phyloP scores from a whole-genome alignment of 2,113 vertebrate genomes.

The Salvelinus namaycush region DNA sequence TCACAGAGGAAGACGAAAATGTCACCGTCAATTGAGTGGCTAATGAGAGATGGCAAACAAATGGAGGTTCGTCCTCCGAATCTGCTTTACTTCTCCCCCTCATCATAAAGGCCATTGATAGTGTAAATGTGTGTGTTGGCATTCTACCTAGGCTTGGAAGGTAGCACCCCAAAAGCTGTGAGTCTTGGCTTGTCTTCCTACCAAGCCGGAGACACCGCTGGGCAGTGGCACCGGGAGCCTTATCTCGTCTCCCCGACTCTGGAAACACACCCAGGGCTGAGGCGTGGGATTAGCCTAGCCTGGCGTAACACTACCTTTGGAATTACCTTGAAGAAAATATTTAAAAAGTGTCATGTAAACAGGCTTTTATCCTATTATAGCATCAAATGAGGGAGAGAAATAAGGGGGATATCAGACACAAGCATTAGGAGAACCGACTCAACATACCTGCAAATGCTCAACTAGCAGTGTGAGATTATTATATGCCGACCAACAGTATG shows the following conservation, averaged over 20 bases:
- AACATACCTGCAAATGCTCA: background rate
- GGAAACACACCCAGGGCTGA: background rate
- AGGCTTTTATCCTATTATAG: constrained; percentile 26
- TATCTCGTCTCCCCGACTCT: constrained; percentile 17
- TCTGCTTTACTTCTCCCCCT: constrained; percentile 5
- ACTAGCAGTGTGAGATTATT: constrained; percentile 38
- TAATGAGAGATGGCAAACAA: constrained; percentile 49
- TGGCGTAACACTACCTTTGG: background rate
- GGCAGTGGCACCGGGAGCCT: constrained; percentile 27
- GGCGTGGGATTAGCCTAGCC: constrained; percentile 25
- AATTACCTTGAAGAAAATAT: background rate
- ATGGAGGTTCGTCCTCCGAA: background rate
- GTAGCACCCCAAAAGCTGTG: constrained; percentile 1
- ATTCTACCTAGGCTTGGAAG: background rate
- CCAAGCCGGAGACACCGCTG: background rate
- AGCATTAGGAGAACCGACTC: constrained; percentile 5
- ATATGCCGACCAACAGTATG: constrained; percentile 28
- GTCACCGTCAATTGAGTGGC: constrained; percentile 47
- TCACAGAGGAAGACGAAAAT: constrained; percentile 35
- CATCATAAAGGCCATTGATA: constrained; percentile 23
- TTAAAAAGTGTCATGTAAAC: constrained; percentile 22
- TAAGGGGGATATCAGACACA: background rate
- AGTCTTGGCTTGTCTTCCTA: background rate
- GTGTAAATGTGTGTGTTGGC: constrained; percentile 8
- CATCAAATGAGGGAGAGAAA: constrained; percentile 12